Conservation (phyloP, 2,888 invertebrate genomes). For the Melanostoma mellinum region DNA sequence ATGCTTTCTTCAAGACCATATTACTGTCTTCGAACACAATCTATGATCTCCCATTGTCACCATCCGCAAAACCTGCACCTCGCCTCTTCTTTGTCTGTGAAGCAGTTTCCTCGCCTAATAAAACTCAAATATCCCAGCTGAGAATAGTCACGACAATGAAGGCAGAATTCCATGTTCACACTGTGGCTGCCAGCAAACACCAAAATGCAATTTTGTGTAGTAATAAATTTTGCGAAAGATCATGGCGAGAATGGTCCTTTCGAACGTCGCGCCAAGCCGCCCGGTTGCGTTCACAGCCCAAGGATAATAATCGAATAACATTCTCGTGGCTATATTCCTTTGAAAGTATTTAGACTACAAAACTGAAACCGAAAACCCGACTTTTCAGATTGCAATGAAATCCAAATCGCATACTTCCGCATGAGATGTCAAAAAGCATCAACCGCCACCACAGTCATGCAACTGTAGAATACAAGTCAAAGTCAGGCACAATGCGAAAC, state of each 20-base stretch:
- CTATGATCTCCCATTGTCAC: constrained; percentile 56
- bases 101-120: constrained; percentile 43
- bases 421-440: constrained; percentile 61
- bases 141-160: neutral
- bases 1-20: neutral
- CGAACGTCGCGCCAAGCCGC: neutral
- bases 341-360: constrained; percentile 1
- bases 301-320: constrained; percentile 47
- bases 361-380: constrained; percentile 36
- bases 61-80: constrained; percentile 9
- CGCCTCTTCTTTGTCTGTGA: constrained; percentile 17
- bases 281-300: constrained; percentile 11
- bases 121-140: constrained; percentile 29
- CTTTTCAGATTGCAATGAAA: constrained; percentile 47
- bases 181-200: constrained; percentile 9
- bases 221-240: constrained; percentile 33
- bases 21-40: constrained; percentile 24
- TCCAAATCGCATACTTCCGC: constrained; percentile 63
- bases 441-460: constrained; percentile 28
- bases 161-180: constrained; percentile 23
- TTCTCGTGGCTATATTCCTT: constrained; percentile 6
- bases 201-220: constrained; percentile 60
- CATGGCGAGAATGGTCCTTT: neutral
- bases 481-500: constrained; percentile 48
- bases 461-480: constrained; percentile 37